Evolutionary conservation across 2,797 vertebrate genomes (phyloP).

Genomic region (Telmatherina bonti): DNA sequence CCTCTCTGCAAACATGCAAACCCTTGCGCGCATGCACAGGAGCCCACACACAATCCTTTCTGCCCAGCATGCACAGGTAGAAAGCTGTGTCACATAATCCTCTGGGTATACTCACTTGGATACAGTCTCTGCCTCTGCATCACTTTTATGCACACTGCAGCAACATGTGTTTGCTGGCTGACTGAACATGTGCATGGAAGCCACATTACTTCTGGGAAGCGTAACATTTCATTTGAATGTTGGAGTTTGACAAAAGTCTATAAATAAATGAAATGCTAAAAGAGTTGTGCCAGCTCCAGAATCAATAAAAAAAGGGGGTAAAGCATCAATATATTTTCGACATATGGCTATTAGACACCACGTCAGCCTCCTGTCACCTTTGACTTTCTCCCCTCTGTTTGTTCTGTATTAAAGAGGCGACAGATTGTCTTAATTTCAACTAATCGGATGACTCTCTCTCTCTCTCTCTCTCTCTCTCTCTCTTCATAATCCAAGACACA

Average conservation of each 20-base stretch:
- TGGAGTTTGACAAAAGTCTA: not conserved
- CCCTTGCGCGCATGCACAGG: not conserved
- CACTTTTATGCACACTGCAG: constrained; percentile 12
- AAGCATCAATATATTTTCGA: not conserved
- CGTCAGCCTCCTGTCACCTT: constrained; percentile 51
- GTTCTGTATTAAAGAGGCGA: constrained; percentile 45
- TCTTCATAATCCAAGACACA: constrained; percentile 70
- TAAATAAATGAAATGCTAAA: not conserved
- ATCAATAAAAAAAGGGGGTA: not conserved
- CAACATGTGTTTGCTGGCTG: constrained; percentile 13
- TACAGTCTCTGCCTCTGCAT: constrained; percentile 14
- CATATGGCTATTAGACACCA: not conserved
- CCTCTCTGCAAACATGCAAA: not conserved
- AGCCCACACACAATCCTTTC: not conserved
- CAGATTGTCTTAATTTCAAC: constrained; percentile 75
- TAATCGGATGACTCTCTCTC: constrained; percentile 81
- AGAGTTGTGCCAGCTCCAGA: not conserved
- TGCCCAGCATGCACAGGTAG: constrained; percentile 17
- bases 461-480: constrained; percentile 50
- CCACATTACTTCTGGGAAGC: constrained; percentile 13
- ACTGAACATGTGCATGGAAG: constrained; percentile 23
- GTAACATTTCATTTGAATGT: not conserved
- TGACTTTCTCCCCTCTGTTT: constrained; percentile 69
- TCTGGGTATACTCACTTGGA: constrained; percentile 18
- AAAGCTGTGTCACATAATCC: constrained; percentile 30